Percentiles rank a stretch among this genome's conserved stretches.
These are phyloP conservation scores for Micrasema longulum DNA, from an alignment of 1,140 invertebrate species.

Conservation along the genomic window DNA sequence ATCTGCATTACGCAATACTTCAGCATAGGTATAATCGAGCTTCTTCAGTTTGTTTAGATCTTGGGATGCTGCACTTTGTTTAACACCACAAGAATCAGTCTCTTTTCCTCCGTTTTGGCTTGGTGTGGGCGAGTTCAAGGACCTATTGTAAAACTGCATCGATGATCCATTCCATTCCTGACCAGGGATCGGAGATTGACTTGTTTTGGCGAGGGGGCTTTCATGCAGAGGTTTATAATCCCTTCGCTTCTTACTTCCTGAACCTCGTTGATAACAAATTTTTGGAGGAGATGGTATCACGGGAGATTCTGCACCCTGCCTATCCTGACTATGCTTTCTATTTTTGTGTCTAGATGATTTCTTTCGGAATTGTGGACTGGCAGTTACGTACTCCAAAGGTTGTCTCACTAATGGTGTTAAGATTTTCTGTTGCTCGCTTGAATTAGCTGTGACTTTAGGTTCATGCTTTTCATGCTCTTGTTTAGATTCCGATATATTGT, in stretches of 20 bases:
- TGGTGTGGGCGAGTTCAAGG: conserved; percentile 67
- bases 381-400: conserved; percentile 74
- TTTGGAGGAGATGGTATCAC: conserved; percentile 71
- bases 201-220: conserved; percentile 60
- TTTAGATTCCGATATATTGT: conserved; percentile 60
- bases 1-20: conserved; percentile 80
- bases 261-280: conserved; percentile 69
- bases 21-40: conserved; percentile 85
- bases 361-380: conserved; percentile 70
- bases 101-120: conserved; percentile 66
- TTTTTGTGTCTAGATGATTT: conserved; percentile 74
- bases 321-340: conserved; percentile 69
- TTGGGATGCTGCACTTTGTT: conserved; percentile 80
- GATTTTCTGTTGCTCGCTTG: conserved; percentile 53
- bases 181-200: conserved; percentile 49
- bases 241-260: conserved; percentile 67
- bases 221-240: conserved; percentile 68
- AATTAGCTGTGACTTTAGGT: conserved; percentile 60
- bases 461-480: conserved; percentile 64
- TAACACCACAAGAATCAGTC: conserved; percentile 71
- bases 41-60: conserved; percentile 83
- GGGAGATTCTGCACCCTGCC: conserved; percentile 72
- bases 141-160: conserved; percentile 74
- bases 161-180: conserved; percentile 75
- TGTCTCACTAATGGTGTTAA: conserved; percentile 73